Percentiles rank a stretch among this genome's conserved stretches.
phyloP scores from a whole-genome alignment of 2,888 invertebrate species.

The Polymixis flavicincta region DNA sequence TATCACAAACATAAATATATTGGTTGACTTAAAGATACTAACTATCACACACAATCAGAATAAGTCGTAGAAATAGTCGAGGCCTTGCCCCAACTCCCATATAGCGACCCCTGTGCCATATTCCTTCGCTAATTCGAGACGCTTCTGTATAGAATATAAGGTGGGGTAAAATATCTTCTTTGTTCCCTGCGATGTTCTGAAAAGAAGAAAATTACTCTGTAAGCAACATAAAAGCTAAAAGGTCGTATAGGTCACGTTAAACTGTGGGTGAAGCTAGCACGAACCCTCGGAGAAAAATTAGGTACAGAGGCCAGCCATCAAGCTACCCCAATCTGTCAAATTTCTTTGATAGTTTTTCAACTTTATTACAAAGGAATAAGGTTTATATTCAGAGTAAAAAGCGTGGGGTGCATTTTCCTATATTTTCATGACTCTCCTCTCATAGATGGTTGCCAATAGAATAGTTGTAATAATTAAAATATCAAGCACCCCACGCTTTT shows the following conservation, averaged over 20 bases:
- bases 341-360: too few species aligned
- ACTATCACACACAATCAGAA: constrained; percentile 85
- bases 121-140: constrained; percentile 95
- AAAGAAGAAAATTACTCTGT: constrained; percentile 3
- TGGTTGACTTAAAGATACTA: constrained; percentile 79
- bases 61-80: constrained; percentile 97
- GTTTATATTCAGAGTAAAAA: too few species aligned
- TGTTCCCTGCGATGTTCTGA: constrained; percentile 92
- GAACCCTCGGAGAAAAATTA: neutral
- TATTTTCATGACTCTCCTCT: too few species aligned
- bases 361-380: too few species aligned
- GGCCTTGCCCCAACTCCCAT: constrained; percentile 99
- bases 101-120: constrained; percentile 96
- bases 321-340: too few species aligned
- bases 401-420: too few species aligned
- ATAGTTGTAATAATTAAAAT: too few species aligned
- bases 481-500: too few species aligned
- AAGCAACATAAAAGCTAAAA: neutral
- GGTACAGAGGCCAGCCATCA: too few species aligned
- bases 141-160: constrained; percentile 94
- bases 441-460: too few species aligned
- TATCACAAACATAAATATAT: constrained; percentile 75
- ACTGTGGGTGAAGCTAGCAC: neutral
- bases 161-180: constrained; percentile 97
- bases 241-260: neutral